Evolutionary conservation across 2,797 vertebrate species (phyloP), one percentile per base, ranked within the genome.

Genomic region (Momotus momota): DNA sequence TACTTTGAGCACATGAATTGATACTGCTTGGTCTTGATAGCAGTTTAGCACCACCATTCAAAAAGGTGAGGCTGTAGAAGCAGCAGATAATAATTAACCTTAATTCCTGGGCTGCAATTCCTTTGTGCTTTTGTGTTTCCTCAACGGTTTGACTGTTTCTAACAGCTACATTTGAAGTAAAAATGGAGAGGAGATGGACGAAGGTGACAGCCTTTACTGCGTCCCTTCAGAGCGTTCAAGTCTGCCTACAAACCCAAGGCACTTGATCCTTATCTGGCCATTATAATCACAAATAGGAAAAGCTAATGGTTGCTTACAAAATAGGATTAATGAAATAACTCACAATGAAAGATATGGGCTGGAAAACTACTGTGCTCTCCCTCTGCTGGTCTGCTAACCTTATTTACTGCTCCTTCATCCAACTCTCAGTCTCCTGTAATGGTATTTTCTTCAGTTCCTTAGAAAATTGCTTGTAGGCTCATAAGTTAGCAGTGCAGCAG

Each of bases 71-170:
- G 62, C 74, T 85, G 33, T 25, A 70, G 81, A 83, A 92, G 73
- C 31, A 92, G 29, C 60, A 93, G 82, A 84, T 69, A 95, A 90
- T 77, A 29, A 91, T 23, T 73, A 70, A 83, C 81, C 88, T 49
- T 33, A 91, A 72, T 46, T 95, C 78, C 65, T 71, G 19, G 51
- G 60, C 19, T 40, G 31, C 45, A 19, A 93, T 67, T 91, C 60
- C 52, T 86, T 66, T 64, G 55, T 75, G 58, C 81, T 73, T 43
- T 17, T 83, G 29, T 80, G 38, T 78, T 91, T 96, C 90, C 78
- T 82, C n/a, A 66, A 16, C 12, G 46, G 77, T 61, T 95, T 81
- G 11, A 78, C 33, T 77, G 62, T 67, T 74, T 91, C 51, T 51
- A 91, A 40, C 80, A 67, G 43, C 65, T 88, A 65, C 33, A 25